Percentiles rank a stretch among this genome's conserved stretches.
phyloP scores from a whole-genome alignment of 2,888 invertebrate genomes.

The Apamea anceps region DNA sequence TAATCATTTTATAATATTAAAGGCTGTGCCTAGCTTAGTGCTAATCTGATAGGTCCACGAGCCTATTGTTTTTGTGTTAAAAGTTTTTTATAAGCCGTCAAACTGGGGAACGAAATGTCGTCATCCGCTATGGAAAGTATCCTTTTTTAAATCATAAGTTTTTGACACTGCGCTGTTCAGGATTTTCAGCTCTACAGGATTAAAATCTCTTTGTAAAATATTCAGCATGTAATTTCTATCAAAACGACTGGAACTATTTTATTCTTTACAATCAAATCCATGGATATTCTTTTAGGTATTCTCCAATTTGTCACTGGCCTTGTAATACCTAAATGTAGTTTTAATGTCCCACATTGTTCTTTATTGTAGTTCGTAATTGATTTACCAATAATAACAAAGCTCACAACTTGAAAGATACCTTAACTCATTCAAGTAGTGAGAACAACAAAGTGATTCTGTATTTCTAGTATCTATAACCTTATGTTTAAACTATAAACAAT shows the following conservation, averaged over 20 bases:
- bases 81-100: slow-evolving; percentile 82
- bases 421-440: background rate
- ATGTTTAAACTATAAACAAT: background rate
- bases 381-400: background rate
- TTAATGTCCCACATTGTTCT: background rate
- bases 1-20: slow-evolving; percentile 22
- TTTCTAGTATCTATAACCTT: background rate
- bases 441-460: background rate
- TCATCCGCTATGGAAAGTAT: slow-evolving; percentile 97
- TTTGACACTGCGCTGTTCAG: slow-evolving; percentile 38
- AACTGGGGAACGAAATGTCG: slow-evolving; percentile 97
- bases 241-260: background rate
- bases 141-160: slow-evolving; percentile 89
- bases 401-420: background rate
- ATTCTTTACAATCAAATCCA: slow-evolving; percentile 13
- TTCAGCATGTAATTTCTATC: background rate
- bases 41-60: slow-evolving; percentile 64
- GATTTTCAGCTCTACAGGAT: slow-evolving; percentile 38
- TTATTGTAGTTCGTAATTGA: background rate
- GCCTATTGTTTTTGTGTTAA: slow-evolving; percentile 71
- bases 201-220: slow-evolving; percentile 16
- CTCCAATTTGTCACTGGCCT: slow-evolving; percentile 43
- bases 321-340: slow-evolving; percentile 13
- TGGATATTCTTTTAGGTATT: slow-evolving; percentile 60
- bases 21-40: slow-evolving; percentile 56